Base-by-base conservation (phyloP, 2,797 vertebrate species). In the Helostoma temminkii region DNA sequence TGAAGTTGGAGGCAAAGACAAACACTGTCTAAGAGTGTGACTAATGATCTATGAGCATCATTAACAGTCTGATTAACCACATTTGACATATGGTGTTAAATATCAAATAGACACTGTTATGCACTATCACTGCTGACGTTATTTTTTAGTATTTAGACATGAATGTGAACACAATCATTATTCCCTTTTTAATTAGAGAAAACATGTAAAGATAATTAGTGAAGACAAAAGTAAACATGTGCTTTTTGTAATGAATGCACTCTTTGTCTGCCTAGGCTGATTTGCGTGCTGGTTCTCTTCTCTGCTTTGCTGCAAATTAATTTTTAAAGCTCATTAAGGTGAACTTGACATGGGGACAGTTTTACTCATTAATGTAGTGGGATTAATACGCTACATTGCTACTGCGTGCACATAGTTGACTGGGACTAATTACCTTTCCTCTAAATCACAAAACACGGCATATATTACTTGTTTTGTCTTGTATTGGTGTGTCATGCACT, bases 251-350 rank as follows among this genome's bases (percentile, higher is more conserved):
- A 45, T 59, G 26, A 77, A 57, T 21, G 5, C 32, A 19, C 25
- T 42, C n/a, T 78, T 66, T 65, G 55, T 76, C 24, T 28, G 58
- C 71, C 26, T 9, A 6, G 16, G 43, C 50, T 61, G 26, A 32
- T 79, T 68, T 64, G 22, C 9, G 36, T 54, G 39, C 71, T 45
- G 5, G 9, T 42, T 63, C 25, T 57, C 43, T 41, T 73, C 22
- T 57, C 36, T 0, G 66, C 57, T 56, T 71, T 46, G n/a, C 30
- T 26, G 39, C 18, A 41, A 26, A 70, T 68, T 1, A 24, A 34
- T 66, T 68, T 63, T 55, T 43, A 64, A 82, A 62, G 60, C 74
- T 85, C 57, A 71, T 71, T 76, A 70, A 49, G 37, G 48, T 45
- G 22, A 73, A 46, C 48, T 43, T 52, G 66, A 66, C 62, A 48